These are phyloP conservation scores for Carassius carassius DNA, from an alignment of 2,113 vertebrate genomes.

Conservation along the genomic window DNA sequence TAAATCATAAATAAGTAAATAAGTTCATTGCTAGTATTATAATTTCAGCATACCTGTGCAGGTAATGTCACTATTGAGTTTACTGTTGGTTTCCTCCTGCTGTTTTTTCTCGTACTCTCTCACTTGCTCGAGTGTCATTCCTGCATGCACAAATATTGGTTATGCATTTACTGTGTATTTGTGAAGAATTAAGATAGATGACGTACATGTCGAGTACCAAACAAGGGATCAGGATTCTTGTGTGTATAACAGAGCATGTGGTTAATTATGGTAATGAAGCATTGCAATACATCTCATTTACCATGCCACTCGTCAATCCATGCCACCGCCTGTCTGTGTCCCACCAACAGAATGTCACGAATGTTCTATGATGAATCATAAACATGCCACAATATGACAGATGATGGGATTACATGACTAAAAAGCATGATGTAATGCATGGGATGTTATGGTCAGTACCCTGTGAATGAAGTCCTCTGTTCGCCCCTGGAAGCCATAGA, in stretches of 20 bases:
- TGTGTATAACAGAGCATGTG: not conserved
- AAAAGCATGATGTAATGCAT: not conserved
- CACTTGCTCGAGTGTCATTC: slow-evolving; percentile 77
- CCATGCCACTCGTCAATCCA: slow-evolving; percentile 84
- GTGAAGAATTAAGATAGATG: not conserved
- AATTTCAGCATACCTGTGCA: slow-evolving; percentile 62
- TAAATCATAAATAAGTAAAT: too few relatives aligned
- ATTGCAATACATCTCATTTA: slow-evolving; percentile 57
- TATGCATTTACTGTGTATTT: slow-evolving; percentile 4
- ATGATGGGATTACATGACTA: not conserved
- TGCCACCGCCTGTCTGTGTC: slow-evolving; percentile 79
- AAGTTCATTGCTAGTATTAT: too few relatives aligned
- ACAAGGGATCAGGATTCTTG: not conserved
- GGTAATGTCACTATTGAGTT: slow-evolving; percentile 74
- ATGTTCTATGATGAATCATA: slow-evolving; percentile 69
- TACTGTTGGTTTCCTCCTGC: slow-evolving; percentile 80
- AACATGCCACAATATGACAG: slow-evolving; percentile 18
- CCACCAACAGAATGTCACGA: slow-evolving; percentile 78
- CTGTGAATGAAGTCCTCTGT: slow-evolving; percentile 79
- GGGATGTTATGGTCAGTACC: slow-evolving; percentile 56
- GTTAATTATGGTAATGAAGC: slow-evolving; percentile 1
- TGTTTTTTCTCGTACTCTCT: slow-evolving; percentile 74
- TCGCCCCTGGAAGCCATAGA: slow-evolving; percentile 79
- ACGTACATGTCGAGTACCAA: not conserved
- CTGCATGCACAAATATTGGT: slow-evolving; percentile 58